Conservation (phyloP, 2,888 invertebrate genomes). For the Toxonevra muliebris region DNA sequence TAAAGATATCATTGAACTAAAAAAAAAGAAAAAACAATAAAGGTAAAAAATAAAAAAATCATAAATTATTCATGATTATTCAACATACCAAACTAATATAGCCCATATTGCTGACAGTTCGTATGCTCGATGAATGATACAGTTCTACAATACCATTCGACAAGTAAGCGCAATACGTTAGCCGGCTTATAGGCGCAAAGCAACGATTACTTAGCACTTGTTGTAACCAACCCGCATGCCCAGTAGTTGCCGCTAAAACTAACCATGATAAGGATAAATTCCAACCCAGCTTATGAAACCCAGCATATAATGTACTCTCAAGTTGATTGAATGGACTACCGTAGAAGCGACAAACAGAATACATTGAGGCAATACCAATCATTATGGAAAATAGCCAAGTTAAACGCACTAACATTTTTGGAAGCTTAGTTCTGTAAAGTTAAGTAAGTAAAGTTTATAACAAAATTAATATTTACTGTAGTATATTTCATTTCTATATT, state of each 20-base stretch:
- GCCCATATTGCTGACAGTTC: slow-evolving; percentile 71
- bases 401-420: slow-evolving; percentile 55
- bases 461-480: not conserved
- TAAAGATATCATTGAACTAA: slow-evolving; percentile 69
- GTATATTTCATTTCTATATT: not conserved
- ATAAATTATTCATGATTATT: not conserved
- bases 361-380: slow-evolving; percentile 70
- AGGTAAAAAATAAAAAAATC: not conserved
- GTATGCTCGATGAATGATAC: slow-evolving; percentile 70
- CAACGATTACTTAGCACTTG: slow-evolving; percentile 55
- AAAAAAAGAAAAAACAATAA: slow-evolving; percentile 24
- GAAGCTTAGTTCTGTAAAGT: slow-evolving; percentile 62
- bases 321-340: slow-evolving; percentile 69
- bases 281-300: slow-evolving; percentile 75
- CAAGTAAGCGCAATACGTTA: slow-evolving; percentile 78
- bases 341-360: slow-evolving; percentile 73
- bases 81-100: slow-evolving; percentile 71
- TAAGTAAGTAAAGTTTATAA: slow-evolving; percentile 13
- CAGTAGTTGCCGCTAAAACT: slow-evolving; percentile 72
- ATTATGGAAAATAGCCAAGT: slow-evolving; percentile 53
- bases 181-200: slow-evolving; percentile 73
- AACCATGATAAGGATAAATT: slow-evolving; percentile 75
- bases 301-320: slow-evolving; percentile 73
- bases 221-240: slow-evolving; percentile 69
- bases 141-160: slow-evolving; percentile 77